phyloP scores from a whole-genome alignment of 2,113 vertebrate species.

The Mohoua ochrocephala region DNA sequence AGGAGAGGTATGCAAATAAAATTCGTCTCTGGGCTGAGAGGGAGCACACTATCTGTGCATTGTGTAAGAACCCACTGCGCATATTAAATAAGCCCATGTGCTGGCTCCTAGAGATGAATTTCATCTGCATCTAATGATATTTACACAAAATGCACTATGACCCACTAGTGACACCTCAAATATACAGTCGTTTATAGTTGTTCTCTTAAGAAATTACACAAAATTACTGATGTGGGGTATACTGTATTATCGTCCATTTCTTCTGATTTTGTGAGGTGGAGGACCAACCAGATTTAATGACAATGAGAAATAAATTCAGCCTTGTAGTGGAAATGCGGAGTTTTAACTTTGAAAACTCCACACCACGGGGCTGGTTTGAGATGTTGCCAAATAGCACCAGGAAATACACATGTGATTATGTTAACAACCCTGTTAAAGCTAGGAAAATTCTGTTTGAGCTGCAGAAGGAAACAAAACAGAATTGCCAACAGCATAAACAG shows the following conservation, averaged over 20 bases:
- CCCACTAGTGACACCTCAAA: not conserved
- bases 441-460: not conserved
- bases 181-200: not conserved
- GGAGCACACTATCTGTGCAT: accelerated
- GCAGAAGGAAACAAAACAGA: not conserved
- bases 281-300: not conserved
- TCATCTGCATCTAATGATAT: not conserved
- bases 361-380: not conserved
- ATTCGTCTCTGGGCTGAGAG: not conserved
- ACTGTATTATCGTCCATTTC: not conserved
- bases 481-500: not conserved
- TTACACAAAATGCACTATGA: not conserved
- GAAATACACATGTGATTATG: not conserved
- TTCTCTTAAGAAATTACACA: not conserved
- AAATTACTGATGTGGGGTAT: not conserved
- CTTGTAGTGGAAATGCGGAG: not conserved
- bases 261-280: not conserved
- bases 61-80: not conserved
- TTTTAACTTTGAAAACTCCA: not conserved
- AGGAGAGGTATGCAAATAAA: not conserved
- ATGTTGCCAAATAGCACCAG: not conserved
- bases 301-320: not conserved
- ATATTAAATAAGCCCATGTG: not conserved
- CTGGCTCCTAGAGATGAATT: not conserved
- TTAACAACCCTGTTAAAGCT: not conserved